Base-by-base conservation (phyloP, 2,797 vertebrate genomes). In the Myotis planiceps region DNA sequence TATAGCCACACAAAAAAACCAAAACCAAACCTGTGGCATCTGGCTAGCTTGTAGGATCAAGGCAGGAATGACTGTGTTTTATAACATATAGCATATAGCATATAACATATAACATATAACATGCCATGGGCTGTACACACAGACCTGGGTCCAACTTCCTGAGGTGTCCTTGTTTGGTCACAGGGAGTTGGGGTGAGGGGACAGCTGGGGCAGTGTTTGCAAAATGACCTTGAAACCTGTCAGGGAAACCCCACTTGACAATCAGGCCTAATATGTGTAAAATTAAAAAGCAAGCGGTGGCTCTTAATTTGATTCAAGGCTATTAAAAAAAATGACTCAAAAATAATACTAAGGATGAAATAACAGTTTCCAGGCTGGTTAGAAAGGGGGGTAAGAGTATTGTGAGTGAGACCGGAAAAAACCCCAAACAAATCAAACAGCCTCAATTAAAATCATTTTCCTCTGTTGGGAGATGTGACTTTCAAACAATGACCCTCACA, bases 401-500 rank as follows among this genome's bases (percentile, higher is more conserved):
- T 51, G n/a, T 71, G 42, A 69, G 63, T 42, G 8, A 92, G 76
- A 82, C 68, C 74, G 51, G n/a, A 82, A 72, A 91, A 75, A 71
- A 32, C 4, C 55, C 37, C 29, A 42, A 81, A 76, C 37, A 79
- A 53, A 34, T 39, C 49, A 58, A 68, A 75, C 74, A 51, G 72
- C 45, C 49, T 91, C 16, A 3, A 75, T 72, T 27, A 86, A 72
- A 69, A 81, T 79, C 66, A 37, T 75, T 93, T 95, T 89, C 82
- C 82, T 90, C 29, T 53, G 65, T 27, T 45, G 75, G 79, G 76
- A 85, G 58, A 94, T 76, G 53, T 60, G 83, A 86, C 81, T 90
- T 92, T 80, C 75, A 90, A 97, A 96, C 93, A 96, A 97, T 96
- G 71, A 88, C 85, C 49, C 88, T 80, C 42, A 94, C 72, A 95